phyloP scores from a whole-genome alignment of 2,113 vertebrate species.

The Phalacrocorax brasilianus region DNA sequence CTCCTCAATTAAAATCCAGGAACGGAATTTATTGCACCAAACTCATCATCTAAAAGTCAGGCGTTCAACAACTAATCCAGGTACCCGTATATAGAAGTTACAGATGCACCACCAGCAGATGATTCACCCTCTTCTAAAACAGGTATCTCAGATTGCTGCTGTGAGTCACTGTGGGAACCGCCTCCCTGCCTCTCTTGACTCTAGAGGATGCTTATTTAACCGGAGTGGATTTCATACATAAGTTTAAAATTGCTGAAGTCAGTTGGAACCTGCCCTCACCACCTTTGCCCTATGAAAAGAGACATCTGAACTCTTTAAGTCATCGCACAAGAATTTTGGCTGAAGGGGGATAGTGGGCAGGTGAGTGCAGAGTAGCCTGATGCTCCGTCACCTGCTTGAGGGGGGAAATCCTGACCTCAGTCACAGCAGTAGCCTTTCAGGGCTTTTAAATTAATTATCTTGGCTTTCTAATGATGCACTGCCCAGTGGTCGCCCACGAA shows the following conservation, averaged over 20 bases:
- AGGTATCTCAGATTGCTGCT: background rate
- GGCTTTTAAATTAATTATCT: background rate
- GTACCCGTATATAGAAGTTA: background rate
- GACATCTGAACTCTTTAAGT: background rate
- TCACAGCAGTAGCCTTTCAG: background rate
- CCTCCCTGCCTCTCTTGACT: background rate
- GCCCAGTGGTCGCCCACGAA: background rate
- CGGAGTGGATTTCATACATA: background rate
- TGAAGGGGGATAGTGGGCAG: background rate
- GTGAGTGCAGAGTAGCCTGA: background rate
- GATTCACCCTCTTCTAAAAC: slow-evolving; percentile 40
- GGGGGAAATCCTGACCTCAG: background rate
- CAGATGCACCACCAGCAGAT: background rate
- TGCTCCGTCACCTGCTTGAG: background rate
- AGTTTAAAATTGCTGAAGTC: slow-evolving; percentile 17
- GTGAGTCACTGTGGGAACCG: slow-evolving; percentile 3
- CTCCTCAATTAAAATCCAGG: background rate
- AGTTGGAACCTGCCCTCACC: background rate
- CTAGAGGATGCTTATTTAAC: slow-evolving; percentile 24
- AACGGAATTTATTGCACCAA: background rate
- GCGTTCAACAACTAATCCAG: background rate
- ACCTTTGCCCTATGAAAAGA: background rate
- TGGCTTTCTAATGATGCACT: background rate
- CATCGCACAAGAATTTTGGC: background rate
- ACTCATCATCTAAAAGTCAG: background rate